Evolutionary conservation across 2,113 vertebrate genomes (phyloP).

Genomic region (Pungitius pungitius): DNA sequence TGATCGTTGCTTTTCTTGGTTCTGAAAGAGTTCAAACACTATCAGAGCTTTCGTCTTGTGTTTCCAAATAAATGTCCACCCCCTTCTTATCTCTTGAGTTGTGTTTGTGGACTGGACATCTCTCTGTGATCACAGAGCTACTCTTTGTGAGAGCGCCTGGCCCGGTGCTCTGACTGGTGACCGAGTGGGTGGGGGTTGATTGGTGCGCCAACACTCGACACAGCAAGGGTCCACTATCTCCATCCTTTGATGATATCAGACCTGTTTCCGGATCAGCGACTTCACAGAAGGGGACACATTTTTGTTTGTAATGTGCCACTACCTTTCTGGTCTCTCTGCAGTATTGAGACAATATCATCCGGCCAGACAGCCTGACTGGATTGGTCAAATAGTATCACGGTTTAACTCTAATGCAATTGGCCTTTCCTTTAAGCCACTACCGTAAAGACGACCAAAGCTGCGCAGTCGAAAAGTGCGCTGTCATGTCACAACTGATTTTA

Average conservation of each 20-base stretch:
- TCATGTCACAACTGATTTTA: too few relatives aligned
- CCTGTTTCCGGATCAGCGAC: conserved; percentile 28
- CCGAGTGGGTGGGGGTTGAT: neutral
- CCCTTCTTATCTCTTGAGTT: conserved; percentile 43
- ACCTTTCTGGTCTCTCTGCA: too few relatives aligned
- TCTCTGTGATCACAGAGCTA: conserved; percentile 24
- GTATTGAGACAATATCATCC: too few relatives aligned
- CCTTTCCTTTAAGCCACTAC: too few relatives aligned
- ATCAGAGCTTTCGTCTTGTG: conserved; percentile 9
- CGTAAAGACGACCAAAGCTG: too few relatives aligned
- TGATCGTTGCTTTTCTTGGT: conserved; percentile 10
- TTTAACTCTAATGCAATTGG: too few relatives aligned
- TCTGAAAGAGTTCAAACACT: conserved; percentile 5
- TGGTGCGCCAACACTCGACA: neutral
- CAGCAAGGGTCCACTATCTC: conserved; percentile 21
- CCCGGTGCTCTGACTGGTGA: conserved; percentile 13
- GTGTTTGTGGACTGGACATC: conserved; percentile 26
- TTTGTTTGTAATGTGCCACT: too few relatives aligned
- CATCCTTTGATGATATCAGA: conserved; percentile 49
- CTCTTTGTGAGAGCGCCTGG: conserved; percentile 49
- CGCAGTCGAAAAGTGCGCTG: too few relatives aligned
- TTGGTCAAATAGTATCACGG: too few relatives aligned
- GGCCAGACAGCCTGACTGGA: too few relatives aligned
- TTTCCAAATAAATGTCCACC: conserved; percentile 13
- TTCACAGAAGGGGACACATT: conserved; percentile 5